phyloP scores from a whole-genome alignment of 2,113 vertebrate genomes.

The Gavialis gangeticus region DNA sequence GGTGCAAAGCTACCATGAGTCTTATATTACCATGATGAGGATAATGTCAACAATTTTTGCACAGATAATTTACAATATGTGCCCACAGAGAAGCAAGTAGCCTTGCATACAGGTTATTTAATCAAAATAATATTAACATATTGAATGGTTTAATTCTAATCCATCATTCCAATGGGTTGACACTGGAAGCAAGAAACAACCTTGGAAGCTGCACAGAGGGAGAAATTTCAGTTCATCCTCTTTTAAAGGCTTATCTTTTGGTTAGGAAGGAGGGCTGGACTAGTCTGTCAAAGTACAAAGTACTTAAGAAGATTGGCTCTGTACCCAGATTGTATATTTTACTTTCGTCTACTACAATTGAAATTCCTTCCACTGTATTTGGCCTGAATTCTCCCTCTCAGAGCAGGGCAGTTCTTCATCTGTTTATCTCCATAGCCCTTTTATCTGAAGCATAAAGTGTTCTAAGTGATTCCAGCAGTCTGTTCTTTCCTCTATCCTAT shows the following conservation, averaged over 20 bases:
- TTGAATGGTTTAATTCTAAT: not conserved
- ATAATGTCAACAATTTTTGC: not conserved
- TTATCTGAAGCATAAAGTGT: not conserved
- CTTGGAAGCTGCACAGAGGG: not conserved
- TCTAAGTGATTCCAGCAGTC: not conserved
- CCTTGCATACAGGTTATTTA: not conserved
- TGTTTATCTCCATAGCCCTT: not conserved
- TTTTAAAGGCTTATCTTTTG: not conserved
- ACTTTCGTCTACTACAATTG: not conserved
- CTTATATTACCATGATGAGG: too few species aligned
- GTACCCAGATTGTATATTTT: not conserved
- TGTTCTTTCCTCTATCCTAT: not conserved
- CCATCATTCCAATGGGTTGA: not conserved
- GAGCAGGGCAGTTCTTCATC: not conserved
- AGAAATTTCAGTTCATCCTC: not conserved
- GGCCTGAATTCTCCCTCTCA: not conserved
- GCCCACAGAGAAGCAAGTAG: not conserved
- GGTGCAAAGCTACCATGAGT: too few species aligned
- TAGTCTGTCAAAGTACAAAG: not conserved
- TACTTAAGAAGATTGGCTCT: not conserved
- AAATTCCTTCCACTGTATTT: slow-evolving; percentile 1
- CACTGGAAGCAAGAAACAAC: not conserved
- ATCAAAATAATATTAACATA: not conserved
- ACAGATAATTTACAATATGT: not conserved
- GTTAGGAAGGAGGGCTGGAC: not conserved